A percentile compares a stretch with the other conserved stretches of the same genome.
Conservation (phyloP, 2,888 invertebrate species). For the Tetragonula carbonaria region DNA sequence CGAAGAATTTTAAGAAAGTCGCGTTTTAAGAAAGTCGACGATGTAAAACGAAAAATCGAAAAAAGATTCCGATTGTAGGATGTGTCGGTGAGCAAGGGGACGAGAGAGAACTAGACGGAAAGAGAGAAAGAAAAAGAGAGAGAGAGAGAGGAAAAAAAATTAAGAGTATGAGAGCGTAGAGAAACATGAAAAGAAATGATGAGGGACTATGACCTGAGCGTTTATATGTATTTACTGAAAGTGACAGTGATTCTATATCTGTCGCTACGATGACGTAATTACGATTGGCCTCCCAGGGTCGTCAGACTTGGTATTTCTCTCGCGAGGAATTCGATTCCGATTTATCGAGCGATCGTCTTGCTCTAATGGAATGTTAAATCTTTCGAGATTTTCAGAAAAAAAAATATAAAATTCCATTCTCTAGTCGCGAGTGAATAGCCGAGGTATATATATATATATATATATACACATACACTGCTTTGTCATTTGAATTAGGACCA, state of each 20-base stretch:
- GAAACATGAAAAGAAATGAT: conserved; percentile 46
- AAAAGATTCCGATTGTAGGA: background rate
- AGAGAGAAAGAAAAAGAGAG: background rate
- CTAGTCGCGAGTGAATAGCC: background rate
- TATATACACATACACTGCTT: background rate
- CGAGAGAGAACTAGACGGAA: background rate
- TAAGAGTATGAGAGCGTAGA: background rate
- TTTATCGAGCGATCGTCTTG: conserved; percentile 26
- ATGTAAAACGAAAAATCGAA: background rate
- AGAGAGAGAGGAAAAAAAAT: too few species aligned
- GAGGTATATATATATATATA: background rate
- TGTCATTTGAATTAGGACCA: background rate
- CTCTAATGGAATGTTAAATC: conserved; percentile 20
- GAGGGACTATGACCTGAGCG: conserved; percentile 75
- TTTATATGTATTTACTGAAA: conserved; percentile 70
- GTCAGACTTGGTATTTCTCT: conserved; percentile 51
- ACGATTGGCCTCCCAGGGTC: conserved; percentile 68
- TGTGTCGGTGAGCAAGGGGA: background rate
- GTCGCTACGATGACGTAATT: conserved; percentile 74
- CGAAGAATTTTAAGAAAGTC: background rate
- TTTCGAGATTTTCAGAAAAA: background rate
- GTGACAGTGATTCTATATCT: conserved; percentile 77
- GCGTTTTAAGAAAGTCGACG: too few species aligned
- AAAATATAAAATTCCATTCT: background rate
- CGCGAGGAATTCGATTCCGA: conserved; percentile 53